Base-by-base conservation (phyloP, 2,888 invertebrate species). In the Phengaris alcon region DNA sequence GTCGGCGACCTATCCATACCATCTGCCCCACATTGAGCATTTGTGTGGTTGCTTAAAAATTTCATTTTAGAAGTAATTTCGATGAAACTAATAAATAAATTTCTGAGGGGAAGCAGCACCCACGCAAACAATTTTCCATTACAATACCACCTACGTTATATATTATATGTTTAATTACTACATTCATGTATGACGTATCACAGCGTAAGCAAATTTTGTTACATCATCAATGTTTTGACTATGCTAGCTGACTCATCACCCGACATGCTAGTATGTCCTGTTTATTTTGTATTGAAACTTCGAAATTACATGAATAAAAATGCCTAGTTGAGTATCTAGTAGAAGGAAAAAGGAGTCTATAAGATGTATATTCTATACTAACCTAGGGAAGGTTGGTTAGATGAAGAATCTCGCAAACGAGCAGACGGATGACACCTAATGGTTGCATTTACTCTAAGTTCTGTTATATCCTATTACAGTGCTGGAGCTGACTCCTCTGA, bases 401-500 rank as follows among this genome's bases (percentile, higher is more conserved):
- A 3, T 3, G 3, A 35, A 35, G 35, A 35, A 35, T 35, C 35
- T 4, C 3, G 35, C 35, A 35, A 35, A 35, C 35, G 35, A 35
- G 35, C 35, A 35, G 35, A n/a, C 6, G 13, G 55, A n/a, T n/a
- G 5, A n/a, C n/a, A 13, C 13, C 12, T 54, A 13, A 13, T 55
- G n/a, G 7, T 10, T 9, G 4, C 15, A 59, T 8, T 6, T 59
- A 22, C 9, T 9, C 10, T 9, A 59, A 59, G 15, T 59, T 8
- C 15, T 59, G 15, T 8, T 8, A 57, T 10, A n/a, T 57, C 79
- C 78, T 55, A 69, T 91, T 93, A 55, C 88, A 96, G 95, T 94
- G 78, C 93, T 93, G 83, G 96, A 96, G 84, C 92, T 95, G 74
- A 94, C 95, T 7, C 97, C 96, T 22, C 88, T 96, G 77, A 96